These are phyloP conservation scores for Microchirus variegatus DNA, from an alignment of 2,797 vertebrate genomes.

Conservation along the genomic window DNA sequence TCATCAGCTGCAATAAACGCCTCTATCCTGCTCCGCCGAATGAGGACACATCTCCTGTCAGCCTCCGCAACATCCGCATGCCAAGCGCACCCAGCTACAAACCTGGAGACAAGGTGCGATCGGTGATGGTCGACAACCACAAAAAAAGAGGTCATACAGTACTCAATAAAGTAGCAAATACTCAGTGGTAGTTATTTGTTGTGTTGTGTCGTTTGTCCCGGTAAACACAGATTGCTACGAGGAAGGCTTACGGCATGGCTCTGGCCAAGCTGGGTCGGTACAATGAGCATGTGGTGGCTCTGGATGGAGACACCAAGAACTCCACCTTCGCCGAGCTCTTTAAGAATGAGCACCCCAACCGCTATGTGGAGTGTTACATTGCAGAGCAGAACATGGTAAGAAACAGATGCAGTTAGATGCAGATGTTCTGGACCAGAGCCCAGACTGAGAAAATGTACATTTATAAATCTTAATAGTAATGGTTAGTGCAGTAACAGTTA, in stretches of 20 bases:
- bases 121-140: neutral
- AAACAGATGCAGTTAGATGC: neutral
- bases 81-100: slow-evolving; percentile 91
- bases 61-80: slow-evolving; percentile 90
- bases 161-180: neutral
- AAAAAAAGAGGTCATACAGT: neutral
- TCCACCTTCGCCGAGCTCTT: slow-evolving; percentile 93
- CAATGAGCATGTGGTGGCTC: slow-evolving; percentile 87
- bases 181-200: neutral
- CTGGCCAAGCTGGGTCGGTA: slow-evolving; percentile 91
- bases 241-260: slow-evolving; percentile 91
- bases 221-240: slow-evolving; percentile 86
- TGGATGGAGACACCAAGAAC: slow-evolving; percentile 96
- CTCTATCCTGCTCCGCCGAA: slow-evolving; percentile 85
- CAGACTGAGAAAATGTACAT: no score
- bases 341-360: slow-evolving; percentile 91
- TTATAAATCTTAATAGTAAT: no score
- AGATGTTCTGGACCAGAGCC: no score
- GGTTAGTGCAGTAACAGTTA: no score
- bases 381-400: slow-evolving; percentile 96
- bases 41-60: slow-evolving; percentile 86
- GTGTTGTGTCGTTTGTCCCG: slow-evolving; percentile 2
- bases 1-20: slow-evolving; percentile 90
- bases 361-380: slow-evolving; percentile 94
- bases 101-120: slow-evolving; percentile 89